A percentile compares a stretch with the other conserved stretches of the same genome.
phyloP scores from a whole-genome alignment of 1,140 invertebrate genomes.

The Drosophila sulfurigaster region DNA sequence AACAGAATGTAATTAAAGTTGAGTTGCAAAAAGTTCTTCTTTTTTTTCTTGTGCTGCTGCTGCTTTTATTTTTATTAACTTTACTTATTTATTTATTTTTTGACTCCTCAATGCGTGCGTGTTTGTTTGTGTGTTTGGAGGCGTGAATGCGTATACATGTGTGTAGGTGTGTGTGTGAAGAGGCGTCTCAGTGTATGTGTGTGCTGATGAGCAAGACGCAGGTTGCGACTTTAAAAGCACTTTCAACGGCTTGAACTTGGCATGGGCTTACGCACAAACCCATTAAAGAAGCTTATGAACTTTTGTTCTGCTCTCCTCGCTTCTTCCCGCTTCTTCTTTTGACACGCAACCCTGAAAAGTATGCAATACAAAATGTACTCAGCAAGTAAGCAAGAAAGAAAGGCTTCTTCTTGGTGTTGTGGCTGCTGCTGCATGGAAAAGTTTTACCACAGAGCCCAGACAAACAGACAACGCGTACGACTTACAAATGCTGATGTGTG shows the following conservation, averaged over 20 bases:
- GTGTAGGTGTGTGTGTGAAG: slow-evolving; percentile 7
- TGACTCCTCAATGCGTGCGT: slow-evolving; percentile 13
- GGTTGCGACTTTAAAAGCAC: slow-evolving; percentile 76
- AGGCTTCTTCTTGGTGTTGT: slow-evolving; percentile 40
- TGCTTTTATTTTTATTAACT: slow-evolving; percentile 78
- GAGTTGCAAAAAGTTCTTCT: slow-evolving; percentile 63
- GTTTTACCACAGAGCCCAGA: slow-evolving; percentile 77
- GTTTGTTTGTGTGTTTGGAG: background rate
- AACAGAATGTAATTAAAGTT: slow-evolving; percentile 80
- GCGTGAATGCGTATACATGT: slow-evolving; percentile 3
- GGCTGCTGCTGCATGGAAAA: slow-evolving; percentile 65
- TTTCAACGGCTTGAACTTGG: slow-evolving; percentile 81
- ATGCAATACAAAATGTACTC: slow-evolving; percentile 71
- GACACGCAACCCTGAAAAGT: slow-evolving; percentile 74
- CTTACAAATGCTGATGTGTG: slow-evolving; percentile 65
- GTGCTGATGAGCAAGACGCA: slow-evolving; percentile 33
- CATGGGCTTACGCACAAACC: slow-evolving; percentile 73
- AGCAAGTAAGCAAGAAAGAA: slow-evolving; percentile 30
- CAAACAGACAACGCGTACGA: slow-evolving; percentile 80
- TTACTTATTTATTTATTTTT: slow-evolving; percentile 80
- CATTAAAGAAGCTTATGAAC: slow-evolving; percentile 80
- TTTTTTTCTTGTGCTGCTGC: slow-evolving; percentile 27
- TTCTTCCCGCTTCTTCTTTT: background rate
- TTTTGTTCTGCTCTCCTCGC: slow-evolving; percentile 40
- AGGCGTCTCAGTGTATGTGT: background rate